These are phyloP conservation scores for Xylota segnis DNA, from an alignment of 2,888 invertebrate genomes.

Conservation along the genomic window DNA sequence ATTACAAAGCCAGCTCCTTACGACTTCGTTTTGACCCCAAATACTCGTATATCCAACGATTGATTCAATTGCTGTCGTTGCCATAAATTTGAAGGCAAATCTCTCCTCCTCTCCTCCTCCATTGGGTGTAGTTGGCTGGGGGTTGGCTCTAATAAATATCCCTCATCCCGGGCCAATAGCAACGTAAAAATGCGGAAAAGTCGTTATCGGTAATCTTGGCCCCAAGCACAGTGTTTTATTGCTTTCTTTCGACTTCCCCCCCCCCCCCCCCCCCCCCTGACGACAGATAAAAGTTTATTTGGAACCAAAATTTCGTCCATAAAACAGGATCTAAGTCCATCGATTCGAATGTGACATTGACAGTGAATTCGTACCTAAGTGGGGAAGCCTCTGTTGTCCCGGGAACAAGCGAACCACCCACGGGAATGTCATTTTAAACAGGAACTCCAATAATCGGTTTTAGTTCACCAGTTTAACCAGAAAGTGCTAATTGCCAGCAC, in stretches of 20 bases:
- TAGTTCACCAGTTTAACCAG: constrained; percentile 8
- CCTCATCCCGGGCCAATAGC: background rate
- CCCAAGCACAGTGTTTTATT: constrained; percentile 23
- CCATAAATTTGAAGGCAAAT: constrained; percentile 49
- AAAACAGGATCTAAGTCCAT: constrained; percentile 57
- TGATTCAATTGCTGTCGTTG: constrained; percentile 35
- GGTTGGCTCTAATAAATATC: constrained; percentile 61
- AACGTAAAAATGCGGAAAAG: background rate
- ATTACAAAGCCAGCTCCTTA: constrained; percentile 5
- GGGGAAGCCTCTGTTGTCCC: background rate
- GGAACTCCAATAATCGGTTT: constrained; percentile 26
- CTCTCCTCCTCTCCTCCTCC: constrained; percentile 22
- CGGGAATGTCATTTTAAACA: background rate
- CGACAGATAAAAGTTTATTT: constrained; percentile 20
- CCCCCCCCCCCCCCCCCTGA: no score
- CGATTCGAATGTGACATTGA: constrained; percentile 41
- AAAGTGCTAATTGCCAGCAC: constrained; percentile 56
- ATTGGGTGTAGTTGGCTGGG: background rate
- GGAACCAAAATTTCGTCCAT: constrained; percentile 51
- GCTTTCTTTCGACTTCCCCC: constrained; percentile 5
- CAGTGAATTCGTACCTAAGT: constrained; percentile 1
- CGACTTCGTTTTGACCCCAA: constrained; percentile 28
- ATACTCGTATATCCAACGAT: constrained; percentile 53
- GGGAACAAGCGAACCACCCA: no score
- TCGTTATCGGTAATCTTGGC: constrained; percentile 37